Conservation (phyloP, 2,888 invertebrate species). For the Encarsia formosa region DNA sequence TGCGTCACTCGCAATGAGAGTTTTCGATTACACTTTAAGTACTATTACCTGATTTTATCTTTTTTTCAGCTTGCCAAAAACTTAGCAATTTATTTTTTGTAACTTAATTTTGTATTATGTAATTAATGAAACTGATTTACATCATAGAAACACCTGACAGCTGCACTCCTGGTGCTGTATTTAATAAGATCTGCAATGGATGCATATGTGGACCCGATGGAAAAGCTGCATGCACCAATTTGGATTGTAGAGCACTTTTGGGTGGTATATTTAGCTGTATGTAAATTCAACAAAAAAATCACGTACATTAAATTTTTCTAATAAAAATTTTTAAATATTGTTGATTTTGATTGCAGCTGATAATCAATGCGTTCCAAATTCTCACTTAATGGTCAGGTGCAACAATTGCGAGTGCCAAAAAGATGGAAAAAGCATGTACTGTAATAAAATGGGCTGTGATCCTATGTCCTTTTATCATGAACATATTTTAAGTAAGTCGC, state of each 20-base stretch:
- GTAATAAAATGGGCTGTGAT: constrained; percentile 4
- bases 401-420: constrained; percentile 7
- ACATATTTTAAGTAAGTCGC: constrained; percentile 9
- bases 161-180: constrained; percentile 10
- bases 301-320: not conserved
- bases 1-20: not conserved
- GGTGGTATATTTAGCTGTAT: not conserved
- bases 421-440: not conserved
- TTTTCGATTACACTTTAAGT: not conserved
- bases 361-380: constrained; percentile 5
- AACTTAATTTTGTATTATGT: not conserved
- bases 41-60: not conserved
- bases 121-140: too few relatives aligned
- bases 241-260: constrained; percentile 13
- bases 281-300: not conserved
- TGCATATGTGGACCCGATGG: constrained; percentile 53
- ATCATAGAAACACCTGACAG: not conserved
- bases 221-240: constrained; percentile 25
- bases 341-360: not conserved
- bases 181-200: constrained; percentile 55
- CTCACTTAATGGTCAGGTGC: not conserved
- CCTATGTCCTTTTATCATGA: constrained; percentile 1
- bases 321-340: not conserved
- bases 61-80: not conserved
- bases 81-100: not conserved